These are phyloP conservation scores for Acinonyx jubatus DNA, from an alignment of 2,113 vertebrate genomes.

Conservation along the genomic window DNA sequence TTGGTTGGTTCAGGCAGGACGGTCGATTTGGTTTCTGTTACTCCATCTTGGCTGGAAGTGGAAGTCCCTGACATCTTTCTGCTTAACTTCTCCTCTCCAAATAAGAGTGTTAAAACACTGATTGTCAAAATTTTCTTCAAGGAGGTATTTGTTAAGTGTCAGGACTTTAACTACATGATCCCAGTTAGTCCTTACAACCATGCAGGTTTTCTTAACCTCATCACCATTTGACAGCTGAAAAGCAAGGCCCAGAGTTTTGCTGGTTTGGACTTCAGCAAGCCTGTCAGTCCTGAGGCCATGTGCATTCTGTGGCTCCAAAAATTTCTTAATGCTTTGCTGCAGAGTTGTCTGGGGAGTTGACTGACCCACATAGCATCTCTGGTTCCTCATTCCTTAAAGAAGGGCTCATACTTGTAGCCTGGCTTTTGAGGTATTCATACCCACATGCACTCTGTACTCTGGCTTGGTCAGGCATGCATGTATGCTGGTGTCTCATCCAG, in stretches of 20 bases:
- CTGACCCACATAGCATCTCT: background rate
- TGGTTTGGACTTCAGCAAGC: constrained; percentile 69
- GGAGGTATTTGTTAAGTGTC: background rate
- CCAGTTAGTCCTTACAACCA: background rate
- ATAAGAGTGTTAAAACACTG: background rate
- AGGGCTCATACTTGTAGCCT: background rate
- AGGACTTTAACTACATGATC: background rate
- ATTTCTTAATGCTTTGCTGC: background rate
- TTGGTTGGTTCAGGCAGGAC: background rate
- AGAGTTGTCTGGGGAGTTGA: background rate
- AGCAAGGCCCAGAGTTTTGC: constrained; percentile 58
- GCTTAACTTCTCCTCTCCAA: background rate
- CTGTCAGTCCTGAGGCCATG: background rate
- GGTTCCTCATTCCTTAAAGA: background rate
- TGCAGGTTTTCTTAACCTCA: background rate
- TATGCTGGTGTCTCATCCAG: background rate
- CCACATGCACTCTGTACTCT: too few species aligned
- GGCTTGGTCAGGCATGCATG: background rate
- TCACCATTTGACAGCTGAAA: background rate
- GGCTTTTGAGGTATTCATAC: background rate
- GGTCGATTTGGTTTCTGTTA: background rate
- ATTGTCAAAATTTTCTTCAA: background rate
- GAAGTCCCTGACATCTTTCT: background rate
- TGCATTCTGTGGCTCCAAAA: background rate
- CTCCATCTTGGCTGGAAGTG: background rate